Conservation (phyloP, 2,113 vertebrate species). For the Gymnobelideus leadbeateri region DNA sequence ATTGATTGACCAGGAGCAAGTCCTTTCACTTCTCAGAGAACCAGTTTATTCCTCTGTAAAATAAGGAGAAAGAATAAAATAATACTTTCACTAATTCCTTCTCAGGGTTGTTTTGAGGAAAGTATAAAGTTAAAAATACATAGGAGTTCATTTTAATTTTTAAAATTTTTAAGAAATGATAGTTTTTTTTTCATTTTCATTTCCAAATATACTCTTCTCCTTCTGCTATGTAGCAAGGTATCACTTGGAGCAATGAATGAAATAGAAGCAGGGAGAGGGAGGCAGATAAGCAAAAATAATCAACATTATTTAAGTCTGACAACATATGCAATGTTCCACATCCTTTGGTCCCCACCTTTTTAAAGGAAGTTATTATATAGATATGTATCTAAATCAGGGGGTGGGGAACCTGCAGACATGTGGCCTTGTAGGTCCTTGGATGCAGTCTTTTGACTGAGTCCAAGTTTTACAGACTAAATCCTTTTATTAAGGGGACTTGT, state of each 20-base stretch:
- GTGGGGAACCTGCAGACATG: too few species aligned
- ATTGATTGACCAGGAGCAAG: not conserved
- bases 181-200: not conserved
- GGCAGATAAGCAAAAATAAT: not conserved
- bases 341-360: not conserved
- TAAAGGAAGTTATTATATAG: not conserved
- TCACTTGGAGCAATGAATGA: too few species aligned
- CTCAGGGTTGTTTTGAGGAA: not conserved
- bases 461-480: too few species aligned
- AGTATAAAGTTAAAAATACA: not conserved
- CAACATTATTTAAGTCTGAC: not conserved
- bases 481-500: too few species aligned
- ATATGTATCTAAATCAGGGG: not conserved
- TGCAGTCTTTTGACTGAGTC: too few species aligned
- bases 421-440: too few species aligned
- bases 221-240: not conserved
- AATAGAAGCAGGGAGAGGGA: too few species aligned
- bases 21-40: not conserved
- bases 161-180: not conserved
- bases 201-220: not conserved
- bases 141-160: not conserved
- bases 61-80: slow-evolving; percentile 1
- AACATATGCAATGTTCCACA: not conserved
- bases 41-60: not conserved
- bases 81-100: not conserved